Conservation (phyloP, 2,113 vertebrate genomes). For the Martes martes region DNA sequence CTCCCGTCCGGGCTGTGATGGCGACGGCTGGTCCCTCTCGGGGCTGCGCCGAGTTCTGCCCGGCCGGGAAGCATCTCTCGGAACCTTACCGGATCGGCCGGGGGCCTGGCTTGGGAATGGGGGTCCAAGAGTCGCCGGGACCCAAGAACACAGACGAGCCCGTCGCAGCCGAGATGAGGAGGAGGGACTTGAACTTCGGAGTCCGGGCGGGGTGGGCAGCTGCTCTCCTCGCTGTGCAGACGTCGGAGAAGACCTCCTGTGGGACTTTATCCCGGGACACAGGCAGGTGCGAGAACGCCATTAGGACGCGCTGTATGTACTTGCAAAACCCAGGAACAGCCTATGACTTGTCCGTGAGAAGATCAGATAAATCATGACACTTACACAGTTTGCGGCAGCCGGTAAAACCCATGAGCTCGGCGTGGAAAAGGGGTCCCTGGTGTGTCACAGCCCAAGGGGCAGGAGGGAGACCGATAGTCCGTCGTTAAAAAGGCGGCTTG, state of each 20-base stretch:
- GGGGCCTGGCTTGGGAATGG: neutral
- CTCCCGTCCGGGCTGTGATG: too few species aligned
- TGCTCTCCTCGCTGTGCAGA: neutral
- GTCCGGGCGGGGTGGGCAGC: accelerated
- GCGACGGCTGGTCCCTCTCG: accelerated
- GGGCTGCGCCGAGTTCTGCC: accelerated
- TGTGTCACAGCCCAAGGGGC: accelerated
- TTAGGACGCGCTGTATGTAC: neutral
- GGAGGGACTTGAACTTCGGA: too few species aligned
- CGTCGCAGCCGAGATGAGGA: neutral
- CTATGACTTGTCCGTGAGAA: accelerated
- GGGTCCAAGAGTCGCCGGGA: neutral
- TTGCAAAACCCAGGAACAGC: neutral
- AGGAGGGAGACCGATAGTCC: accelerated
- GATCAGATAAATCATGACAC: accelerated
- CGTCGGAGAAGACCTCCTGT: neutral
- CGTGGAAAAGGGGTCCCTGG: neutral
- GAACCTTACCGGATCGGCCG: neutral
- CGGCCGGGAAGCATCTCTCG: accelerated
- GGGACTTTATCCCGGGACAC: neutral
- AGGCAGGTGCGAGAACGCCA: neutral
- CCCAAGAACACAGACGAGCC: accelerated
- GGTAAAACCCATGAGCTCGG: accelerated
- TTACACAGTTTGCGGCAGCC: accelerated
- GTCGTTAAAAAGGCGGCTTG: neutral